Base-by-base conservation (phyloP, 2,888 invertebrate genomes). In the Sialis fuliginosa region DNA sequence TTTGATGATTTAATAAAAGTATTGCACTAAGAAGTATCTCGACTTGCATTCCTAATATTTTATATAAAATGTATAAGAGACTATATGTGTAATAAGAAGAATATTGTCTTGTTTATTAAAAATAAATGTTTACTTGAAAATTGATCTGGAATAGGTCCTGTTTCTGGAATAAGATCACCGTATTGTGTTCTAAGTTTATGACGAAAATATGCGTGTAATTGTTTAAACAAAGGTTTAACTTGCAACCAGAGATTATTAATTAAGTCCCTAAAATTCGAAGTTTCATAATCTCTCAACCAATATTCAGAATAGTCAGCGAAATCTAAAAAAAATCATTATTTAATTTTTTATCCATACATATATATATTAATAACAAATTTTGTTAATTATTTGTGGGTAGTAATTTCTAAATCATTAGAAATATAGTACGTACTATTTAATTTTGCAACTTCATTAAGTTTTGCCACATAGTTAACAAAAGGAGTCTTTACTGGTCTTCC, bases 141-240 rank as follows among this genome's bases (percentile, higher is more conserved):
- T 69, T 86, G 85, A 48, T 81, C 85, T 1, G 86, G 86, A 45
- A 87, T 79, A 0, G 83, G 81, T 50, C 82, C 85, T 49, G 65
- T 74, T 46, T 75, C 73, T 0, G 77, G 68, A 0, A 80, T 75
- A 0, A 80, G 62, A 1, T 71, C 75, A 1, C 87, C 87, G 59
- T 89, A 88, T 53, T 74, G 70, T 56, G 79, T 68, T 10, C 75
- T 67, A 40, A 91, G 64, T 46, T 79, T 76, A 53, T 74, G 71
- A 52, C 89, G 71, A 1, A 88, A 81, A 57, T 87, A 90, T 1
- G 84, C 87, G 60, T 91, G 90, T 4, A 91, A 64, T 58, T 89
- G 81, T 48, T 79, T 66, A 58, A 92, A 92, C 2, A 92, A 62
- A 0, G 91, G 91, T 53, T 77, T 77, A 45, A 92, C 67, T 57